phyloP scores from a whole-genome alignment of 2,113 vertebrate genomes.

The Myiagra hebetior region DNA sequence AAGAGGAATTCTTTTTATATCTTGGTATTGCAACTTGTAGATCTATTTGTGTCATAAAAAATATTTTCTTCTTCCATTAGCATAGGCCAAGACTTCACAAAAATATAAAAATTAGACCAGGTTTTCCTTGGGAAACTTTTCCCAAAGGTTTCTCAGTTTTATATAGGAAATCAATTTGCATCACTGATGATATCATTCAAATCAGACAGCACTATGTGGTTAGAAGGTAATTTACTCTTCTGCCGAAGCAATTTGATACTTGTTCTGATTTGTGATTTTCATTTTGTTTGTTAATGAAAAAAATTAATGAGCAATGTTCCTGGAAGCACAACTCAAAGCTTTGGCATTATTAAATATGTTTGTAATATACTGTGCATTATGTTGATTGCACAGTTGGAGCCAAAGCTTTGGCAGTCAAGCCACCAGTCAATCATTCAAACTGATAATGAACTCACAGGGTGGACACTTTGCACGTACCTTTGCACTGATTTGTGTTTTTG shows the following conservation, averaged over 20 bases:
- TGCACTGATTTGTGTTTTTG: constrained; percentile 99
- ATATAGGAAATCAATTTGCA: constrained; percentile 77
- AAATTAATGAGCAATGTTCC: constrained; percentile 78
- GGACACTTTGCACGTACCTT: constrained; percentile 81
- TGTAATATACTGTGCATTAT: constrained; percentile 21
- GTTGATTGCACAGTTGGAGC: constrained; percentile 32
- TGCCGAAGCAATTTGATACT: constrained; percentile 72
- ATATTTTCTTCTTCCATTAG: not conserved
- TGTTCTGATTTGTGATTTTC: constrained; percentile 80
- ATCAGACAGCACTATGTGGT: constrained; percentile 69
- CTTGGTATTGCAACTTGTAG: not conserved
- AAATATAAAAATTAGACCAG: constrained; percentile 39
- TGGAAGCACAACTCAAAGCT: constrained; percentile 69
- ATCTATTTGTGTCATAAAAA: not conserved
- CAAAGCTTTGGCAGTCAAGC: not conserved
- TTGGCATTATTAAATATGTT: constrained; percentile 59
- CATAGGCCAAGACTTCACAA: not conserved
- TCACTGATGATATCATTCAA: constrained; percentile 74
- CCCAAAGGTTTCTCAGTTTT: constrained; percentile 58
- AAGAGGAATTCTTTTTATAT: not conserved
- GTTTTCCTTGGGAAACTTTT: constrained; percentile 50
- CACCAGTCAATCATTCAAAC: not conserved
- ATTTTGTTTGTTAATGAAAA: constrained; percentile 83
- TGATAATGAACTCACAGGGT: not conserved
- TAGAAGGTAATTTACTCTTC: constrained; percentile 76